Base-by-base conservation (phyloP, 1,140 invertebrate genomes). In the Neelides sp. region DNA sequence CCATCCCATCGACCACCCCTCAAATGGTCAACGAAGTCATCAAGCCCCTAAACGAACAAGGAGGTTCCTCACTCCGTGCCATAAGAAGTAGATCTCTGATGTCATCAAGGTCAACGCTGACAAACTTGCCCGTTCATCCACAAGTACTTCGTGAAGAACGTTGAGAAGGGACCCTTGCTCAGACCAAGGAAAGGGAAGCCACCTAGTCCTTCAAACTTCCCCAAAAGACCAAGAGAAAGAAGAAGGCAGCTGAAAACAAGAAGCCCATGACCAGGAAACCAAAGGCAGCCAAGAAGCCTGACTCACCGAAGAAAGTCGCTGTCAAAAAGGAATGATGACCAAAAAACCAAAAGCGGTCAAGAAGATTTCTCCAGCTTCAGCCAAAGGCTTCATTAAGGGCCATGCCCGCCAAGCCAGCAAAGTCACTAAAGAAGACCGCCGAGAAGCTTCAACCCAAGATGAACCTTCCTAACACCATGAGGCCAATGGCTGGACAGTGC, bases 41-140 rank as follows among this genome's bases (percentile, higher is more conserved):
- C 57, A 69, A 67, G 42, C 68, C 65, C 28, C 63, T 80, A 47
- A 78, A 78, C 51, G 75, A 78, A 56, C 68, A 72, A 39, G 70
- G 71, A 46, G 76, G 75, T 12, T 77, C 74, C 1, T 77, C 75
- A 1, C 63, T 77, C 27, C 70, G 74, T 55, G 76, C 75, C 8
- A 78, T 79, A 77, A 78, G 63, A 79, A 78, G 61, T 78, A 77
- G 65, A 73, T 78, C 43, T 62, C 68, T 15, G 66, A 70, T 2
- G 71, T 69, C 36, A 77, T 75, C 66, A 75, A 74, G 40, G 66
- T 76, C 20, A 75, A 77, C 64, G 67, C 69, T 13, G 73, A 76
- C 48, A 75, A 74, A 63, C 58, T 71, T 50, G 69, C 5, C 72
- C 74, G n/a, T 77, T 76, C 66, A 77, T 77, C 49, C 75, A 72